A percentile compares a stretch with the other conserved stretches of the same genome.
These are phyloP conservation scores for Trematocara stigmaticum DNA, from an alignment of 2,113 vertebrate species.

Conservation along the genomic window DNA sequence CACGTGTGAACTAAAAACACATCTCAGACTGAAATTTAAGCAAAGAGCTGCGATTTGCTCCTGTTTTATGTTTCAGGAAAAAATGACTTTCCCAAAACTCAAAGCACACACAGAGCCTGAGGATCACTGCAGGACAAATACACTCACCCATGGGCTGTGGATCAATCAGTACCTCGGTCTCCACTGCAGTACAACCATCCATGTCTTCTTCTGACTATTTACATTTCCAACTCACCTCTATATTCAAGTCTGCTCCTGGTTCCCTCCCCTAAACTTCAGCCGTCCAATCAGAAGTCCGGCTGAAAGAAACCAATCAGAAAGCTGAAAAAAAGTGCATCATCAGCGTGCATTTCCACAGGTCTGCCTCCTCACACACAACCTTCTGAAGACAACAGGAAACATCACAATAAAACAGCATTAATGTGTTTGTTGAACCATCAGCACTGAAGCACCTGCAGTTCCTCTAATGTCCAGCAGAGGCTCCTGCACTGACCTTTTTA, in stretches of 20 bases:
- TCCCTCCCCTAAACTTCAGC: background rate
- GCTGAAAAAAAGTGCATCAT: background rate
- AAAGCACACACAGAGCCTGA: background rate
- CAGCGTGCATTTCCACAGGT: background rate
- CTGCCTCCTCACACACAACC: background rate
- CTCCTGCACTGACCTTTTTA: background rate
- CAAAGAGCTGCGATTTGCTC: background rate
- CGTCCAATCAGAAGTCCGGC: rapidly evolving
- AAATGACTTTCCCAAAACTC: background rate
- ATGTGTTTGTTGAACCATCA: background rate
- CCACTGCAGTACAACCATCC: background rate
- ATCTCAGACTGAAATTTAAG: background rate
- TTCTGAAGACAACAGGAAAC: background rate
- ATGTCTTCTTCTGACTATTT: background rate
- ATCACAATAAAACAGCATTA: background rate
- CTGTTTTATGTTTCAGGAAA: background rate
- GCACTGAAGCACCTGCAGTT: background rate
- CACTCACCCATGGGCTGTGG: background rate
- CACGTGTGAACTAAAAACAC: background rate
- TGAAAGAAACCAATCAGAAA: background rate
- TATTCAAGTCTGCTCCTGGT: background rate
- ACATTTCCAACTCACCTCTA: background rate
- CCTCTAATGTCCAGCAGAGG: background rate
- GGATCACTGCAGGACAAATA: background rate
- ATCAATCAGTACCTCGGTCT: background rate